A percentile compares a stretch with the other conserved stretches of the same genome.
Evolutionary conservation across 2,888 invertebrate species (phyloP).

Genomic region (Ochropleura plecta): DNA sequence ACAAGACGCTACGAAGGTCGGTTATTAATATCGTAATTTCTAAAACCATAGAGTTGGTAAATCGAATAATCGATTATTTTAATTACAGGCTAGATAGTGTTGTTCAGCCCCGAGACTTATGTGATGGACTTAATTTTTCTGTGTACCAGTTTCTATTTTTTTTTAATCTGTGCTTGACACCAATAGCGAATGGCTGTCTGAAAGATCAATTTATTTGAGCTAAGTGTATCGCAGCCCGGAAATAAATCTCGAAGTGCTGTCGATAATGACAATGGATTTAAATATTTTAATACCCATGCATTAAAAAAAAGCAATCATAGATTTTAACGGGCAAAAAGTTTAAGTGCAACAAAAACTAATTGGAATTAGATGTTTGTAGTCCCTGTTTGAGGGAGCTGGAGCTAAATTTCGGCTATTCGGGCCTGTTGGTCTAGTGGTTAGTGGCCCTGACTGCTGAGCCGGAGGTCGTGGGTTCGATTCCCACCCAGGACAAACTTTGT

Average conservation of each 20-base stretch:
- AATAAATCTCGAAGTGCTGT: constrained; percentile 36
- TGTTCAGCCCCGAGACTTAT: constrained; percentile 8
- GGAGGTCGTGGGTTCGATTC: too few relatives aligned
- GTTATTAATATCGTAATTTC: constrained; percentile 32
- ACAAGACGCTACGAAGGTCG: constrained; percentile 50
- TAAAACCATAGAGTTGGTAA: constrained; percentile 35
- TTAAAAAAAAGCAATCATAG: constrained; percentile 48
- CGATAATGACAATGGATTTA: constrained; percentile 47
- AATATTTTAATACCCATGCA: constrained; percentile 38
- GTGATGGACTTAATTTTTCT: constrained; percentile 28
- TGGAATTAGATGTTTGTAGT: neutral
- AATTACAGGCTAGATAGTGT: constrained; percentile 42
- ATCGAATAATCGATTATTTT: constrained; percentile 49
- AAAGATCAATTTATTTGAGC: constrained; percentile 40
- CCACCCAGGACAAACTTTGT: too few relatives aligned
- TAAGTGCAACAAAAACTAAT: constrained; percentile 34
- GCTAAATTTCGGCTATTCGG: too few relatives aligned
- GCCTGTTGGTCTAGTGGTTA: too few relatives aligned
- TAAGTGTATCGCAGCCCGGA: constrained; percentile 32
- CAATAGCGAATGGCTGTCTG: constrained; percentile 13
- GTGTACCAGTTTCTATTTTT: constrained; percentile 30
- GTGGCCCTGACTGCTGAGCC: too few relatives aligned
- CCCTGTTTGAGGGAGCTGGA: neutral
- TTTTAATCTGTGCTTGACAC: constrained; percentile 36
- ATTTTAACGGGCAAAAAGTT: constrained; percentile 36